Evolutionary conservation across 2,113 vertebrate species (phyloP), one percentile per base, ranked within the genome.

Genomic region (Chionomys nivalis): DNA sequence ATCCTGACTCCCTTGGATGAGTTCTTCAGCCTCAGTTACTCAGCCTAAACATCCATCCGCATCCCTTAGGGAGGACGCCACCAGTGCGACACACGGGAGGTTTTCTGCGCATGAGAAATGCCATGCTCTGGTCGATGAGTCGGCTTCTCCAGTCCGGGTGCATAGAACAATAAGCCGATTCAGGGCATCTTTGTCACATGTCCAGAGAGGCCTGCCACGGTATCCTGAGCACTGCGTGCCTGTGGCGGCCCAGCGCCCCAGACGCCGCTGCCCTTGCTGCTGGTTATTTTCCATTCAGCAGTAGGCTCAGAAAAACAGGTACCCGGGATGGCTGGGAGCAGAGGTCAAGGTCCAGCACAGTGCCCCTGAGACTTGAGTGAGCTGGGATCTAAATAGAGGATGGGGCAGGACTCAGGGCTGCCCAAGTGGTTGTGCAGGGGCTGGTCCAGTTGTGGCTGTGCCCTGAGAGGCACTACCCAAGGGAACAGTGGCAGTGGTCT

Each of bases 201-300:
- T 76, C 66, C 49, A 3, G 93, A 0, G 11, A 65, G 26, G n/a
- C 63, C 55, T 2, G 33, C 77, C 33, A 7, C 1, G 0, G 5
- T 28, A 78, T 68, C 95, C 87, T 21, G 77, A 31, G 55, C 24
- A 66, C 8, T 36, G 28, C 11, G 58, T 3, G 28, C 42, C 73
- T 17, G 21, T 6, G 31, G 28, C 12, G 58, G 65, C 31, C 0
- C 0, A 78, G 49, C 1, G 0, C 21, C 79, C 0, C 1, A 47
- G 68, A 86, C 86, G n/a, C 93, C 44, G 33, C 93, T 44, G 33
- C 55, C 85, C 94, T 92, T 76, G 65, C 79, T n/a, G 23, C 31
- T 24, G 42, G 26, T 68, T 97, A 94, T 97, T 94, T 97, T 93
- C 95, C 96, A 96, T 75, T 87, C 78, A 85, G 55, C 17, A 7